Percentiles rank a stretch among this genome's conserved stretches.
These are phyloP conservation scores for Lophura nycthemera DNA, from an alignment of 2,113 vertebrate genomes.

Conservation along the genomic window DNA sequence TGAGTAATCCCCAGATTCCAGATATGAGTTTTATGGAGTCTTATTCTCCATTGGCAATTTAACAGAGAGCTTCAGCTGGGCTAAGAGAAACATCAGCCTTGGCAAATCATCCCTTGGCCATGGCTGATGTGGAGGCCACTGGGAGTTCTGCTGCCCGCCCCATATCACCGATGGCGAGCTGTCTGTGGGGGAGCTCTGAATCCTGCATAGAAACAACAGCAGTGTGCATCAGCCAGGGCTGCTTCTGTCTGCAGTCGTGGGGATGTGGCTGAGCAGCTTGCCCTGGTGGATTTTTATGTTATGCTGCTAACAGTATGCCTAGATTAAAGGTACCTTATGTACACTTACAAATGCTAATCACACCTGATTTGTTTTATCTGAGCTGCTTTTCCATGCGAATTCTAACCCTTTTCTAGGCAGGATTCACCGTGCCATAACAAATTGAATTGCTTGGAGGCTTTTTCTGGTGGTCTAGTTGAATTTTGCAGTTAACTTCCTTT, in stretches of 20 bases:
- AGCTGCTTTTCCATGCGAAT: neutral
- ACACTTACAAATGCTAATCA: neutral
- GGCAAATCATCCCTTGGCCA: neutral
- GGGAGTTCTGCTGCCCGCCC: neutral
- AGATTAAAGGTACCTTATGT: neutral
- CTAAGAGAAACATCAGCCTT: neutral
- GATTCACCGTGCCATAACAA: neutral
- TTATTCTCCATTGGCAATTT: neutral
- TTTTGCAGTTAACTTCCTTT: neutral
- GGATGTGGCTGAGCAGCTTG: neutral
- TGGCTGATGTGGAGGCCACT: neutral
- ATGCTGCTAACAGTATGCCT: neutral
- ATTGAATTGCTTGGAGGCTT: neutral
- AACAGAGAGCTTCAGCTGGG: neutral
- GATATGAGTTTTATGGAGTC: neutral
- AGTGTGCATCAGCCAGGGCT: neutral
- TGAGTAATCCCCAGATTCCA: neutral
- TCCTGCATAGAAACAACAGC: neutral
- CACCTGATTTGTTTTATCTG: neutral
- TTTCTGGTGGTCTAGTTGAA: neutral
- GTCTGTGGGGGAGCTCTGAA: accelerated
- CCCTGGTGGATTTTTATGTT: neutral
- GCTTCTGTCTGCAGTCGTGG: neutral
- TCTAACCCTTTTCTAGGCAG: neutral
- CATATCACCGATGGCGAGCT: neutral